Conservation (phyloP, 1,140 invertebrate genomes). For the Pseudomyrmex cubaensis region DNA sequence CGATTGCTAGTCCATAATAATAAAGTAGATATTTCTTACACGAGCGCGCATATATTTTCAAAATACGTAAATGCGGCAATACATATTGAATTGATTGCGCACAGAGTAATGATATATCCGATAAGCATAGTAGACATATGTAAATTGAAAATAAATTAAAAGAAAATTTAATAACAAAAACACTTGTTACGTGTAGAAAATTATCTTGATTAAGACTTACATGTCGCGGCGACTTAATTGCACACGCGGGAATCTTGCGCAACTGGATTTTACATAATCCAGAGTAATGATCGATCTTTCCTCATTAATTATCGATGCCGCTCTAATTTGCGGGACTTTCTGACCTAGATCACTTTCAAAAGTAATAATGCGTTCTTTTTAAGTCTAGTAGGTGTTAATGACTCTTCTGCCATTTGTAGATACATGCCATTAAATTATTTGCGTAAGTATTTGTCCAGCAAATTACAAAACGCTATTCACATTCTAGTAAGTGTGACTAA, state of each 20-base stretch:
- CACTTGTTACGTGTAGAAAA: too few relatives aligned
- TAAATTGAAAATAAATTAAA: background rate
- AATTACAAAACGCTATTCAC: constrained; percentile 40
- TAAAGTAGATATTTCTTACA: constrained; percentile 30
- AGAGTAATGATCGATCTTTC: constrained; percentile 15
- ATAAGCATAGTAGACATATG: too few relatives aligned
- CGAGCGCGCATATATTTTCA: background rate
- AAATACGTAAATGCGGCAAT: background rate
- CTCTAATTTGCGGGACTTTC: constrained; percentile 15
- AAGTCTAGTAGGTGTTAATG: constrained; percentile 17
- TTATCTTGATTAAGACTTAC: background rate
- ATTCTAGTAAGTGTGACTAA: constrained; percentile 24
- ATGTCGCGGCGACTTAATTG: background rate
- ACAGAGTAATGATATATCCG: too few relatives aligned
- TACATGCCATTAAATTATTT: constrained; percentile 7
- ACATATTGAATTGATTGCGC: background rate
- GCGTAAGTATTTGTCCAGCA: background rate
- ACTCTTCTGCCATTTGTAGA: constrained; percentile 6
- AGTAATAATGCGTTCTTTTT: background rate
- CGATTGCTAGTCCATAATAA: background rate
- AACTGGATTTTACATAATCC: constrained; percentile 7
- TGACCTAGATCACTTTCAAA: background rate
- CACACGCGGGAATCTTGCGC: background rate
- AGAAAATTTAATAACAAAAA: background rate
- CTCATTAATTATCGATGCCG: constrained; percentile 6